Evolutionary conservation across 2,888 invertebrate species (phyloP).

Genomic region (Entomobrya multifasciata): DNA sequence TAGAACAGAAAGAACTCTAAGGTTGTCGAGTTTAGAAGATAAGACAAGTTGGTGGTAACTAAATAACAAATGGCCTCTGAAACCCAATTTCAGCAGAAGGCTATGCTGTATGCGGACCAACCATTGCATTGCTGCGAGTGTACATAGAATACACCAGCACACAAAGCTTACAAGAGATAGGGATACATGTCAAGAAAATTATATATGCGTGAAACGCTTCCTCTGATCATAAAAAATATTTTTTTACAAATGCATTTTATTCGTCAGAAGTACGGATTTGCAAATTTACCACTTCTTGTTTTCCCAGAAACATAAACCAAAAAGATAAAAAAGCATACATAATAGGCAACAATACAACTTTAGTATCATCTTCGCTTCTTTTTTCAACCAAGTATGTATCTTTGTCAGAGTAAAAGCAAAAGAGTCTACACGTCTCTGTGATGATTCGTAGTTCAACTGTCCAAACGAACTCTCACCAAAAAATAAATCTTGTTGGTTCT

Average conservation of each 20-base stretch:
- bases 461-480: conserved; percentile 37
- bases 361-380: conserved; percentile 18
- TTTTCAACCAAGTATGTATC: background rate
- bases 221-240: background rate
- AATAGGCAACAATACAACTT: conserved; percentile 4
- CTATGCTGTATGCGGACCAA: background rate
- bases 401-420: background rate
- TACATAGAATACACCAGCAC: too few relatives aligned
- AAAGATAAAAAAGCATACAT: background rate
- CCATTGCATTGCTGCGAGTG: background rate
- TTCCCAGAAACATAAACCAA: background rate
- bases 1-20: conserved; percentile 41
- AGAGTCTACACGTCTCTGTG: background rate
- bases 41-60: conserved; percentile 52
- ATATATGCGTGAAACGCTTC: background rate
- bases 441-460: conserved; percentile 46
- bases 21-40: conserved; percentile 66
- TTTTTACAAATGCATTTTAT: background rate
- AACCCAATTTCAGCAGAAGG: conserved; percentile 35
- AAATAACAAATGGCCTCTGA: conserved; percentile 63
- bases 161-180: background rate
- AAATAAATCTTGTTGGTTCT: conserved; percentile 40
- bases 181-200: background rate
- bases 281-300: conserved; percentile 50
- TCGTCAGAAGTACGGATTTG: background rate